Evolutionary conservation across 1,140 invertebrate species (phyloP), one percentile per base, ranked within the genome.

Genomic region (Atta texana): DNA sequence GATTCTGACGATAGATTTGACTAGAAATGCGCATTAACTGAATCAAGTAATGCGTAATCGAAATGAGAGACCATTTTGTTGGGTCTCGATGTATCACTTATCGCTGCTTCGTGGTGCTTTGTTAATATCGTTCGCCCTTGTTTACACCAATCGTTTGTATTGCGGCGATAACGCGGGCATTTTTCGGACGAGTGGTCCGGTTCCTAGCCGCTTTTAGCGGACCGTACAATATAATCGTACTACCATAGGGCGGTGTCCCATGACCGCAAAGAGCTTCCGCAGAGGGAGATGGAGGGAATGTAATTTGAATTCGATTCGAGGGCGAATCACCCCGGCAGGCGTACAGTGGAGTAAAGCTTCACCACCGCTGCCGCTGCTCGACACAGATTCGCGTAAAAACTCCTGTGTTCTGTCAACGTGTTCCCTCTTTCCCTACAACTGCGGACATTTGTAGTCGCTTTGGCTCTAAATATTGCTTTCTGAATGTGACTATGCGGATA

Each of bases 261-360:
- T 90, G 69, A 92, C 93, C 93, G 92, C 93, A 93, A 90, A 92
- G 90, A 92, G 90, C 90, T 92, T 92, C 90, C 89, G 89, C 87
- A 91, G 87, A 85, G 90, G 76, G 82, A 85, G 82, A 78, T 76
- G 75, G 77, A 86, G 85, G 88, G 76, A 87, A 81, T 87, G 90
- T 91, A 91, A 91, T 91, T 89, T 90, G 89, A 89, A 87, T 87
- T 87, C 85, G 85, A 90, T 88, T 81, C 84, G 87, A 87, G 88
- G 72, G 71, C 63, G 85, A 86, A 87, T 81, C 87, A 85, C 77
- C 75, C 75, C 85, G 31, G 44, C 82, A 55, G 16, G 72, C 82
- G 71, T 69, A n/a, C 71, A 44, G 18, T 21, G 44, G 68, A 84
- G 68, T 74, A 34, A 84, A 84, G 80, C 80, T 74, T 68, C 39